Evolutionary conservation across 2,113 vertebrate genomes (phyloP).

Genomic region (Gobius niger): DNA sequence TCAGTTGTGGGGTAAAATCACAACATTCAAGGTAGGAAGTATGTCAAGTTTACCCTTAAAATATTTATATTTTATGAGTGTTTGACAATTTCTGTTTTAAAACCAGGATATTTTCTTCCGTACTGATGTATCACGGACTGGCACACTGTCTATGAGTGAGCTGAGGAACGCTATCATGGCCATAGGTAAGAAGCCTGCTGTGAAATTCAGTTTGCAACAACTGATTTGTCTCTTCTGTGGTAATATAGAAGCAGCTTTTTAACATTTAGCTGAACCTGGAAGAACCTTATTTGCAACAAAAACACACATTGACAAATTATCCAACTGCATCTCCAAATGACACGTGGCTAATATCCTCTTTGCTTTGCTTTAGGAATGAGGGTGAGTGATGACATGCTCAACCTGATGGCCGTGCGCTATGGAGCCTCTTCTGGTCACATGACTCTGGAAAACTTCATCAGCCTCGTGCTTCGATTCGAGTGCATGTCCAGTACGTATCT

Average conservation of each 20-base stretch:
- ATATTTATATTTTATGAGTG: background rate
- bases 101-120: constrained; percentile 67
- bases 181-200: too few species aligned
- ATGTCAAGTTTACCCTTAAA: too few species aligned
- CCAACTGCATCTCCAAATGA: too few species aligned
- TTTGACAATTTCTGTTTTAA: background rate
- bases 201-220: too few species aligned
- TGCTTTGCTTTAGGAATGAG: constrained; percentile 60
- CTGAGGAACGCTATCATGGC: constrained; percentile 60
- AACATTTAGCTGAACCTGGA: too few species aligned
- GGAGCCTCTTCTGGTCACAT: constrained; percentile 58
- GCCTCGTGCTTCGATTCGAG: constrained; percentile 66
- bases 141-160: constrained; percentile 65
- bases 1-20: constrained; percentile 62
- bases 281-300: too few species aligned
- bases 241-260: too few species aligned
- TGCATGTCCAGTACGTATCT: constrained; percentile 73
- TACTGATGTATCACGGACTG: constrained; percentile 59
- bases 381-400: constrained; percentile 65
- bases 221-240: background rate
- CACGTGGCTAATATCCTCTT: too few species aligned
- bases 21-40: constrained; percentile 61
- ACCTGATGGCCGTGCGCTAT: constrained; percentile 68
- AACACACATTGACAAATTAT: background rate
- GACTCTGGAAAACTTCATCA: constrained; percentile 73